Evolutionary conservation across 2,113 vertebrate species (phyloP).

Genomic region (Mormyrus lacerda): DNA sequence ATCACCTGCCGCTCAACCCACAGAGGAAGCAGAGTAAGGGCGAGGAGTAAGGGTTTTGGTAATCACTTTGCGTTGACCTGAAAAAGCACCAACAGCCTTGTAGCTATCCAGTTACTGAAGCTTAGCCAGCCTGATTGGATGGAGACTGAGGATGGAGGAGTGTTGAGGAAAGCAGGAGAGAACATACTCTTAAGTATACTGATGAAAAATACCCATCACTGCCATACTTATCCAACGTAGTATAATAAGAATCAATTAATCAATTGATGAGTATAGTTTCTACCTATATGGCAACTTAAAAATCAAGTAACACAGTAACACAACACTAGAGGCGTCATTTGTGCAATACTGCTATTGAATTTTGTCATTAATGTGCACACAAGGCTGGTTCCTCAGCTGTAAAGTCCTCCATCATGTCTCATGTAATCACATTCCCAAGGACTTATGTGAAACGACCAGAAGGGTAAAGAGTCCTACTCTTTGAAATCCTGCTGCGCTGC

Average conservation of each 20-base stretch:
- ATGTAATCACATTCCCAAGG: not conserved
- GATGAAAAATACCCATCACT: not conserved
- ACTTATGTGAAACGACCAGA: not conserved
- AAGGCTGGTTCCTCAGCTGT: not conserved
- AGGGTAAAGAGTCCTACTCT: not conserved
- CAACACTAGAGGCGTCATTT: not conserved
- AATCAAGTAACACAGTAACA: not conserved
- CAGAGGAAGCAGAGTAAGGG: not conserved
- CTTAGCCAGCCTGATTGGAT: not conserved
- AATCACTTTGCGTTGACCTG: not conserved
- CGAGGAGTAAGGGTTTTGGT: not conserved
- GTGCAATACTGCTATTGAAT: not conserved
- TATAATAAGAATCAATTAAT: not conserved
- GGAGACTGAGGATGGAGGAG: not conserved
- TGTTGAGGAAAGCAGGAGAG: not conserved
- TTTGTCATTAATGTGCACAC: not conserved
- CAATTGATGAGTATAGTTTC: not conserved
- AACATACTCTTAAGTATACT: not conserved
- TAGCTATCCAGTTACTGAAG: not conserved
- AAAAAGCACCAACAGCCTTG: not conserved
- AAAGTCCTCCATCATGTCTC: not conserved
- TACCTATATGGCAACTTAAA: not conserved
- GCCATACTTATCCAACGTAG: not conserved
- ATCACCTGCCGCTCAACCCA: not conserved
- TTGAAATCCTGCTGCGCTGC: not conserved